Evolutionary conservation across 2,113 vertebrate genomes (phyloP), one percentile per base, ranked within the genome.

Genomic region (Piaya cayana): DNA sequence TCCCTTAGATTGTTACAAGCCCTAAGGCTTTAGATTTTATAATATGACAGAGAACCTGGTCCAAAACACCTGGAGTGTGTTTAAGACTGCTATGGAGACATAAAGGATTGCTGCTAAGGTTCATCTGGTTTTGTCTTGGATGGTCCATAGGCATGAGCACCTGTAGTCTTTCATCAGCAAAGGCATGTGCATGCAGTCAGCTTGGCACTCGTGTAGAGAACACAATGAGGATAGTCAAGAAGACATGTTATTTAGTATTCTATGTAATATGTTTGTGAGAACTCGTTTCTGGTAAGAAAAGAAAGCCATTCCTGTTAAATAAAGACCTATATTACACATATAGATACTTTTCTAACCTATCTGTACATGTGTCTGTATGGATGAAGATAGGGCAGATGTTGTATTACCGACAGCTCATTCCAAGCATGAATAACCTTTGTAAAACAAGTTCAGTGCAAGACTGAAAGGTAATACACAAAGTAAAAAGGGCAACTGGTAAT

Each of bases 31-130:
- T 52, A 50, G 47, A 52, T 65, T 72, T 77, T 75, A 34, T 45
- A 88, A 76, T 34, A 42, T 71, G 86, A 79, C n/a, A 62, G 86
- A 95, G 25, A 25, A 36, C 52, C 32, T n/a, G 2, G 45, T 94
- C 62, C 72, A 91, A 96, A 94, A 84, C 36, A 58, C 68, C 50
- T 55, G 1, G 8, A 32, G 49, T n/a, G 37, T 85, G 65, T 89
- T 96, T 89, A 95, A 91, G 80, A 68, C 53, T 97, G 30, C 62
- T 67, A 21, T 26, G 43, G 56, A 62, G 49, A 95, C 23, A 32
- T 70, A 88, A 93, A 91, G 70, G 43, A 94, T 95, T 86, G 43
- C 72, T 90, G 10, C 76, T 79, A 96, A 62, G 67, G 68, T 94
- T 94, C 68, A 74, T 23, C 15, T 87, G 85, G 86, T 96, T 93